Evolutionary conservation across 1,140 invertebrate species (phyloP).

Genomic region (Charaxes varanes): DNA sequence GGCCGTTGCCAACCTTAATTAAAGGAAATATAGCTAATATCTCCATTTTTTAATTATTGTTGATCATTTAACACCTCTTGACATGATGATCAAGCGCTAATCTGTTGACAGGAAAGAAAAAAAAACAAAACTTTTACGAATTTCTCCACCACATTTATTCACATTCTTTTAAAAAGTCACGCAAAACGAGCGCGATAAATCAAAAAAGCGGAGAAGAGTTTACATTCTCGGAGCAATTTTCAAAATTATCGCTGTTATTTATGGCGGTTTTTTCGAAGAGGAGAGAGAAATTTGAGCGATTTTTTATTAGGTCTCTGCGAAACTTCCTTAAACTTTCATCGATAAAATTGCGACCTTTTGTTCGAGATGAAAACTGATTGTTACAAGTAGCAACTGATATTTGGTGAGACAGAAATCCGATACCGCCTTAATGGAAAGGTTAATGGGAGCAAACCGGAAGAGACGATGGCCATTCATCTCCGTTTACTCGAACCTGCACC

Average conservation of each 20-base stretch:
- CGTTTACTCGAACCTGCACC: constrained; percentile 4
- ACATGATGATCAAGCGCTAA: too few species aligned
- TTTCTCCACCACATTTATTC: too few species aligned
- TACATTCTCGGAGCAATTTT: background rate
- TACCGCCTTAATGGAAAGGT: constrained; percentile 14
- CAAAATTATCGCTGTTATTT: constrained; percentile 4
- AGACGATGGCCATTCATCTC: constrained; percentile 13
- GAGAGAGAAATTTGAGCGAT: too few species aligned
- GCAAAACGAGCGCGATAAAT: constrained; percentile 5
- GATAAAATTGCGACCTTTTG: background rate
- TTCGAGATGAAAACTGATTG: too few species aligned
- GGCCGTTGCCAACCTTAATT: too few species aligned
- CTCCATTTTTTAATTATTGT: too few species aligned
- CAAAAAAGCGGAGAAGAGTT: constrained; percentile 4
- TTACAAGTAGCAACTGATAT: background rate
- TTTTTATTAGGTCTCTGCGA: background rate
- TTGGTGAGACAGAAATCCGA: constrained; percentile 4
- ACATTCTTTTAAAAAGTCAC: too few species aligned
- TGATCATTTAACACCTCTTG: too few species aligned
- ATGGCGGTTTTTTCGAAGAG: too few species aligned
- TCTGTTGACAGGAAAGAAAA: too few species aligned
- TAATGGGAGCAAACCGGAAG: constrained; percentile 17
- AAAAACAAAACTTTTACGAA: too few species aligned
- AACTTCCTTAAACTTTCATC: background rate
- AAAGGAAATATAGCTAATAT: too few species aligned